Conservation (phyloP, 2,113 vertebrate species). For the Serinus canaria region DNA sequence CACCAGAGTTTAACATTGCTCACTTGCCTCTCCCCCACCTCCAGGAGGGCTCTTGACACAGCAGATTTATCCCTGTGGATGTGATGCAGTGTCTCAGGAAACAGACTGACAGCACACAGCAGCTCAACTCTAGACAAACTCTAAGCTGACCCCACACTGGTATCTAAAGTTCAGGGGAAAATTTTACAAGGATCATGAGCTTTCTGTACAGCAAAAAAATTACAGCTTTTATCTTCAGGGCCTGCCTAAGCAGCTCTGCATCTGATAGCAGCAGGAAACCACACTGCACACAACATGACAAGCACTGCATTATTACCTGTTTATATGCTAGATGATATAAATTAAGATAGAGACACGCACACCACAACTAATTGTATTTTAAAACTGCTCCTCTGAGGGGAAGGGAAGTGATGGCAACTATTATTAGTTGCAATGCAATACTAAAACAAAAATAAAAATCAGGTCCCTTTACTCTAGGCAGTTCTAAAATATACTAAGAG, state of each 20-base stretch:
- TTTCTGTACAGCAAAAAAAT: neutral
- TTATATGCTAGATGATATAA: neutral
- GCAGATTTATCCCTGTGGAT: neutral
- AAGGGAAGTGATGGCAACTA: slow-evolving; percentile 1
- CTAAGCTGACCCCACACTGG: neutral
- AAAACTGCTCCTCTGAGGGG: neutral
- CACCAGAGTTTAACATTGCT: neutral
- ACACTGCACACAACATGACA: neutral
- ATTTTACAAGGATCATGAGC: neutral
- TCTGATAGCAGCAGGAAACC: neutral
- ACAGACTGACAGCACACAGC: neutral
- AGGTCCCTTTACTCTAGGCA: neutral
- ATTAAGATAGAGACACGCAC: neutral
- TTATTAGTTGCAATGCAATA: neutral
- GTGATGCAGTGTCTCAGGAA: neutral
- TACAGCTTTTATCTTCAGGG: neutral
- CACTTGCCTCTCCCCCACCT: neutral
- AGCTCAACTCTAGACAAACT: neutral
- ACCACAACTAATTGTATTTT: neutral
- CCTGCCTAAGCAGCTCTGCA: neutral
- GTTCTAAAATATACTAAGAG: neutral
- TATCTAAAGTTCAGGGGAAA: neutral
- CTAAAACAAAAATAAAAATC: neutral
- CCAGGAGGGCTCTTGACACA: neutral
- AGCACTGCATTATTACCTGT: neutral